phyloP scores from a whole-genome alignment of 2,888 invertebrate genomes.

The Deilephila elpenor region DNA sequence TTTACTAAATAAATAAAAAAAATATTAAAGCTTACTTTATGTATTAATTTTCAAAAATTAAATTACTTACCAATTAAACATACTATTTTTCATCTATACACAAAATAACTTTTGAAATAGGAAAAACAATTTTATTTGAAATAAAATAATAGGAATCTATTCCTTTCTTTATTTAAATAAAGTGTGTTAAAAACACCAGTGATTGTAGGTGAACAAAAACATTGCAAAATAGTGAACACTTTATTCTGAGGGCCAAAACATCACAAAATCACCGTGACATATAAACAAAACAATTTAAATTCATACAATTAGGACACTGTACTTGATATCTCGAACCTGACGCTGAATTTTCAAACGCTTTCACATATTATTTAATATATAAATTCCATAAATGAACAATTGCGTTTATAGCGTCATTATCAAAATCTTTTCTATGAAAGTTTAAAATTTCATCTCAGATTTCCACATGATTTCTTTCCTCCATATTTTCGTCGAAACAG shows the following conservation, averaged over 20 bases:
- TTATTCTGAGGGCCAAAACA: constrained; percentile 14
- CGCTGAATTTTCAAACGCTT: neutral
- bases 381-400: too few species aligned
- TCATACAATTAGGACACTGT: constrained; percentile 20
- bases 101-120: constrained; percentile 30
- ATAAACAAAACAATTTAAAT: neutral
- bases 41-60: constrained; percentile 37
- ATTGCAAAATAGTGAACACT: constrained; percentile 25
- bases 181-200: neutral
- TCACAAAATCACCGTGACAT: neutral
- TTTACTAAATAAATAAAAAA: constrained; percentile 67
- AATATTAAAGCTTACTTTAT: constrained; percentile 75
- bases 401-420: too few species aligned
- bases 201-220: neutral
- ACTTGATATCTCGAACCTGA: neutral
- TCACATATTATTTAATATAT: neutral
- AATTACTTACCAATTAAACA: constrained; percentile 37
- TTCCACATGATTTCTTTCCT: too few species aligned
- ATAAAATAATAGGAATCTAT: neutral
- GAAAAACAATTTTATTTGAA: constrained; percentile 33
- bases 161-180: neutral
- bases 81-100: constrained; percentile 30
- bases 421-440: too few species aligned
- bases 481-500: too few species aligned
- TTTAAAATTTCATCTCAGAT: too few species aligned